Base-by-base conservation (phyloP, 2,113 vertebrate genomes). In the Oreochromis spilurus region DNA sequence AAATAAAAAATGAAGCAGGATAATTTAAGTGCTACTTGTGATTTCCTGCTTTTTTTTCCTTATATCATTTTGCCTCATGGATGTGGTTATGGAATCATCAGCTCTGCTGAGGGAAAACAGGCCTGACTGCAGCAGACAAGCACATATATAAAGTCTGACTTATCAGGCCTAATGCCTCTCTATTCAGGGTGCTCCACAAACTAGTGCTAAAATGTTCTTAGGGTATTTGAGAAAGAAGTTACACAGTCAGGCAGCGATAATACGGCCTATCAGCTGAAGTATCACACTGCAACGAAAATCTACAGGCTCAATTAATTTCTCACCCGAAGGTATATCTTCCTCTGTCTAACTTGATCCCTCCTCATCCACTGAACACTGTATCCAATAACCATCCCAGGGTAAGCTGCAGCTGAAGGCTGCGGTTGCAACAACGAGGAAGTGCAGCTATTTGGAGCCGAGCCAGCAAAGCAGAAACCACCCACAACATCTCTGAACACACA, bases 11-110 rank as follows among this genome's bases (percentile, higher is more conserved):
- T 87, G 89, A 93, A 92, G 93, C 83, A 83, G 91, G 88, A 84
- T 92, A 81, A 95, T 95, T 91, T 90, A 94, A 93, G 90, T 90
- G 93, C 93, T 92, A 91, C 92, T 95, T 94, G 92, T 89, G 91
- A 93, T 93, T 95, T 92, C 50, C 92, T 87, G 83, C n/a, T 84
- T 90, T 91, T 92, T 82, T 82, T 81, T 82, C 19, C 45, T 86
- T 91, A 91, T 86, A 78, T 85, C 12, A 58, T 84, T 84, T 84
- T 55, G 84, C 83, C 84, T 87, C 19, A 70, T 84, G 82, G 81
- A 83, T 52, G 55, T 43, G 72, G 72, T 93, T 88, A 87, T 85
- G 82, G 85, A 93, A 84, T 87, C 92, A 87, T 90, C 88, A 84
- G 90, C 91, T 88, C 65, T 8, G 13, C 86, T 21, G 55, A 81